Percentiles rank a stretch among this genome's conserved stretches.
Evolutionary conservation across 2,113 vertebrate species (phyloP).

Genomic region (Astatotilapia flaviijosephi): DNA sequence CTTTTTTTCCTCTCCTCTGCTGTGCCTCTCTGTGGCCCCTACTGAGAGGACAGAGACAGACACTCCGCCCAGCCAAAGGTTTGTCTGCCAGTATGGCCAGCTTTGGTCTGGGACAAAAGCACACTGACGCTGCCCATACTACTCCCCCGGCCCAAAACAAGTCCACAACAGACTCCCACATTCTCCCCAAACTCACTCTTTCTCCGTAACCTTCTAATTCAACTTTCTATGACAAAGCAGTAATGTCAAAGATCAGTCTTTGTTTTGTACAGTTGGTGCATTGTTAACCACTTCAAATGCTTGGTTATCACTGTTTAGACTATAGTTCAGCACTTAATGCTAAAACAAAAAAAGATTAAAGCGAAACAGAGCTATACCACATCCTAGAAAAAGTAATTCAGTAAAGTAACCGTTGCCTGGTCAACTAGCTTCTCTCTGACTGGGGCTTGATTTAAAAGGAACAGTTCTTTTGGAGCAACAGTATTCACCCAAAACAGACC

Average conservation of each 20-base stretch:
- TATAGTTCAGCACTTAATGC: neutral
- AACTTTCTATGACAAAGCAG: constrained; percentile 22
- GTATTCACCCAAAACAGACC: neutral
- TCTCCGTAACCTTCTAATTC: constrained; percentile 18
- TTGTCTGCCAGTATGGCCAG: constrained; percentile 68
- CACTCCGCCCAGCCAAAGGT: constrained; percentile 66
- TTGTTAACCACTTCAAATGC: constrained; percentile 3
- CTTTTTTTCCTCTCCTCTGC: constrained; percentile 54
- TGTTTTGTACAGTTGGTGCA: constrained; percentile 8
- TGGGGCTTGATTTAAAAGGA: neutral
- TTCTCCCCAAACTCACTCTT: constrained; percentile 33
- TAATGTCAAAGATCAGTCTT: neutral
- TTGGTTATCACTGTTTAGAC: constrained; percentile 14
- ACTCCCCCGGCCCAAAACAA: constrained; percentile 16
- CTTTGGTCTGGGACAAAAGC: constrained; percentile 67
- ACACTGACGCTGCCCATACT: constrained; percentile 57
- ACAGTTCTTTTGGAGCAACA: neutral
- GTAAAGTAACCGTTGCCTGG: neutral
- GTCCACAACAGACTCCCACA: constrained; percentile 50
- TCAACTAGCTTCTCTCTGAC: neutral
- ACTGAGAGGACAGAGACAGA: constrained; percentile 70
- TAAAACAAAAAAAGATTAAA: neutral
- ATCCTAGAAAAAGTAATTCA: neutral
- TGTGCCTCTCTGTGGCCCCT: constrained; percentile 65
- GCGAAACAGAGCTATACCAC: neutral